Conservation (phyloP, 92 coral and sea anemone genomes). For the Parazoanthus atlanticus region DNA sequence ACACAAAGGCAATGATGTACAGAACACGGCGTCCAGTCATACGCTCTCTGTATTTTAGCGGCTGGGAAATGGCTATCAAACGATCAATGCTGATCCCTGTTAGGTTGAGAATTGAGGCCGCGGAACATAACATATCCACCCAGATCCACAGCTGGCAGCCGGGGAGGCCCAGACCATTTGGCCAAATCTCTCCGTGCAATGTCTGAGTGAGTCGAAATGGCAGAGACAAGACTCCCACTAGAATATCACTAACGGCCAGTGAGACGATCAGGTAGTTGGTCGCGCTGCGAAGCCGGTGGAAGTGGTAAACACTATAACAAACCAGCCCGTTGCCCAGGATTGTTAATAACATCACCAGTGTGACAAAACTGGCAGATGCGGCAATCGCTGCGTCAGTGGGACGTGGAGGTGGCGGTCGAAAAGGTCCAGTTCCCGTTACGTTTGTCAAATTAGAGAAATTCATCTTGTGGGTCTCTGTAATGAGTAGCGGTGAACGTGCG, state of each 20-base stretch:
- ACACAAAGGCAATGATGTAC: slow-evolving; percentile 67
- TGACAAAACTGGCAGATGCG: slow-evolving; percentile 82
- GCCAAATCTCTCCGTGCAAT: slow-evolving; percentile 73
- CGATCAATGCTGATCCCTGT: slow-evolving; percentile 90
- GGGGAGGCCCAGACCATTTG: slow-evolving; percentile 57
- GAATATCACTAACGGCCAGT: slow-evolving; percentile 88
- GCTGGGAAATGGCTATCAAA: slow-evolving; percentile 84
- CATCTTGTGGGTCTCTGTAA: background rate
- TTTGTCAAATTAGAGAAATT: slow-evolving; percentile 24
- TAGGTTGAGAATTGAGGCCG: slow-evolving; percentile 92
- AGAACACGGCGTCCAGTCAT: slow-evolving; percentile 82
- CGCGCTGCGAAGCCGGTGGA: slow-evolving; percentile 84
- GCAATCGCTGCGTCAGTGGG: slow-evolving; percentile 42
- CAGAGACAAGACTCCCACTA: slow-evolving; percentile 81
- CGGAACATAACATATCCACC: slow-evolving; percentile 88
- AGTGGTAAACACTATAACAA: slow-evolving; percentile 80
- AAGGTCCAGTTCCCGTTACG: background rate
- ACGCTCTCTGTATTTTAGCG: slow-evolving; percentile 85
- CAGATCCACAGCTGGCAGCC: slow-evolving; percentile 96
- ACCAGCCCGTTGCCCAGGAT: slow-evolving; percentile 91
- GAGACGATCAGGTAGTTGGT: slow-evolving; percentile 94
- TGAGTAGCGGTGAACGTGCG: background rate
- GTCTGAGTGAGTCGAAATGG: slow-evolving; percentile 91
- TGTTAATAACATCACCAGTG: slow-evolving; percentile 84
- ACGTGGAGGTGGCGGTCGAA: slow-evolving; percentile 5